Evolutionary conservation across 64 coral and sea anemone species (phyloP), one percentile per base, ranked within the genome.

Genomic region (Astreopora myriophthalma): DNA sequence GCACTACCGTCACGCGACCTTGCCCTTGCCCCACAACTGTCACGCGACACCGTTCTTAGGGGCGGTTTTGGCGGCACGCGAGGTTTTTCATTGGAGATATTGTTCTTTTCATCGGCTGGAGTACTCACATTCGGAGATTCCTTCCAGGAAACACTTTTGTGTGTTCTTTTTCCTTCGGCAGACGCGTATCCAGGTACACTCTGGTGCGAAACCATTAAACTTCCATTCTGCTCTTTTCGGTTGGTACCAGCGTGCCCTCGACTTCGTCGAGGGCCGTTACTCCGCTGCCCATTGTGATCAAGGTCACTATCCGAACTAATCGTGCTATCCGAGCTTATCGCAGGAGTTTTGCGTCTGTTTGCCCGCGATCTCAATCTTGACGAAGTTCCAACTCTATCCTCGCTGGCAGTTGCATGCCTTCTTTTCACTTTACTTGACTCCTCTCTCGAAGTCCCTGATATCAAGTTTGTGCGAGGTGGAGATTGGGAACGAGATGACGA

Each of bases 401-500:
- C 57, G 8, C 32, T 22, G 19, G 57, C 57, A 38, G 79, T 81
- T 61, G 31, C 58, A 11, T 81, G 32, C 12, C 55, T 33, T 58
- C 58, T 34, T 32, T 60, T 81, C 23, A 61, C 10, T 31, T 81
- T 52, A 14, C 35, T 81, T 13, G 6, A 38, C 1, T 55, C 30
- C 3, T 65, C 16, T 87, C 58, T 42, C 38, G 19, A 61, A 85
- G 26, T 70, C 0, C 62, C 84, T 46, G 84, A 69, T 29, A 38
- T 85, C 8, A 34, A 68, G 34, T 70, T 48, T 70, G 85, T 72
- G 40, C 70, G 68, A 65, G 52, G 57, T 31, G 90, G 90, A 48
- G 90, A 92, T 36, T 92, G 90, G 80, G 90, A 92, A 0, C 90
- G 67, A 65, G 90, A 92, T 28, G 89, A 92, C 30, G 79, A 74